phyloP scores from a whole-genome alignment of 30 jellyfish, hydroid and myxozoan species.

The Hydra vulgaris region DNA sequence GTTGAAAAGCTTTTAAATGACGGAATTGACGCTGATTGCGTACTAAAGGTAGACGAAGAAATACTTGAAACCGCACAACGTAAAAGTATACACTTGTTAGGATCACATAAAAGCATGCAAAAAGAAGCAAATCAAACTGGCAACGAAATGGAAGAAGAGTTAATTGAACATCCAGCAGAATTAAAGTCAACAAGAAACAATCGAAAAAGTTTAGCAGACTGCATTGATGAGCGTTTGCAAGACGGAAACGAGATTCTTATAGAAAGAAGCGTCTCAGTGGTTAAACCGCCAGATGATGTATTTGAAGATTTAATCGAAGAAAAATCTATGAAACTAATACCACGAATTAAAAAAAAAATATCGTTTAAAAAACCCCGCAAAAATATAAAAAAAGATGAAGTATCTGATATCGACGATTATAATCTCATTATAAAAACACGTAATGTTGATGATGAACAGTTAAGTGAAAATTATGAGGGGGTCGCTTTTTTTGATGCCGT shows the following conservation, averaged over 20 bases:
- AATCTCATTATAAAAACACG: not conserved
- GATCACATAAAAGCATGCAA: not conserved
- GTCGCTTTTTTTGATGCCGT: conserved; percentile 38
- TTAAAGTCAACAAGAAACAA: not conserved
- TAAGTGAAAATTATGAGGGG: conserved; percentile 31
- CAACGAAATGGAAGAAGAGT: not conserved
- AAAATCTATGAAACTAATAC: conserved; percentile 19
- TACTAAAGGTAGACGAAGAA: conserved; percentile 5
- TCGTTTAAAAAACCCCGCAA: conserved; percentile 13
- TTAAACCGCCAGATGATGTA: not conserved
- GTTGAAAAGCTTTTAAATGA: conserved; percentile 17
- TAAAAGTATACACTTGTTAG: conserved; percentile 8
- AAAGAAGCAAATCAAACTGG: not conserved
- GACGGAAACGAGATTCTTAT: conserved; percentile 22
- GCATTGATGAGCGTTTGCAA: conserved; percentile 15
- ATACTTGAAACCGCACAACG: conserved; percentile 24
- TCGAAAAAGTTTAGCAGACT: conserved; percentile 26
- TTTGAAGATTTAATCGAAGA: not conserved
- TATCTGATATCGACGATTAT: conserved; percentile 13
- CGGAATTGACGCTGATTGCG: conserved; percentile 12
- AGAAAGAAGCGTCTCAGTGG: conserved; percentile 23
- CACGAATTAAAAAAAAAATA: conserved; percentile 22
- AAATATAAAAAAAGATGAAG: conserved; percentile 10
- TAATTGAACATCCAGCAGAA: conserved; percentile 6
- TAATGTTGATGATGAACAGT: conserved; percentile 36